phyloP scores from a whole-genome alignment of 2,888 invertebrate species.

The Zonitis immaculata region DNA sequence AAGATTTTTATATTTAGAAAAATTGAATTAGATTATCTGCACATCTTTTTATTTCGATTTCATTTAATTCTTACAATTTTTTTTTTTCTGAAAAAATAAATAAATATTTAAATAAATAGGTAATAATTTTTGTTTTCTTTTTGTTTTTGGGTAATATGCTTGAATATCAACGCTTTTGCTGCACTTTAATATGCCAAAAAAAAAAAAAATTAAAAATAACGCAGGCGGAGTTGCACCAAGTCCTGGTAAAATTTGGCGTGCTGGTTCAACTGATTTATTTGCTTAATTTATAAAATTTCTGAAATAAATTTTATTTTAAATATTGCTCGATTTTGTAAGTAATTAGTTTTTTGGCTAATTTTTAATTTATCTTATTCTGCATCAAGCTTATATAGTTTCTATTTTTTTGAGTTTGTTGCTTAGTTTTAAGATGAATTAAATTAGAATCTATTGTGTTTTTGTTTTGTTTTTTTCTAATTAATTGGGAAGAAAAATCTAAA shows the following conservation, averaged over 20 bases:
- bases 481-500: background rate
- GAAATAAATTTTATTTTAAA: no score
- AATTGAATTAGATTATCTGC: constrained; percentile 38
- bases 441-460: background rate
- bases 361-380: background rate
- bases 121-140: constrained; percentile 24
- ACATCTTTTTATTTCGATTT: constrained; percentile 31
- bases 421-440: constrained; percentile 5
- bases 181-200: constrained; percentile 22
- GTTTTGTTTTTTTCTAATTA: background rate
- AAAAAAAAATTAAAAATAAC: constrained; percentile 8
- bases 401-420: background rate
- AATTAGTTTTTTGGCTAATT: constrained; percentile 15
- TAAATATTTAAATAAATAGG: constrained; percentile 8
- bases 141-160: constrained; percentile 37
- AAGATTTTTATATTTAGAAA: constrained; percentile 3
- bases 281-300: constrained; percentile 39
- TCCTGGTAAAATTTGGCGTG: constrained; percentile 48
- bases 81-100: constrained; percentile 5
- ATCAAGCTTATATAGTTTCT: background rate
- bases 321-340: constrained; percentile 29
- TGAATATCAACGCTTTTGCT: constrained; percentile 39
- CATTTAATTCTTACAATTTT: constrained; percentile 21
- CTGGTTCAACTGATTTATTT: constrained; percentile 48
- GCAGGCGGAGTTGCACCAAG: constrained; percentile 41